phyloP scores from a whole-genome alignment of 2,797 vertebrate genomes.

The Falco cherrug region DNA sequence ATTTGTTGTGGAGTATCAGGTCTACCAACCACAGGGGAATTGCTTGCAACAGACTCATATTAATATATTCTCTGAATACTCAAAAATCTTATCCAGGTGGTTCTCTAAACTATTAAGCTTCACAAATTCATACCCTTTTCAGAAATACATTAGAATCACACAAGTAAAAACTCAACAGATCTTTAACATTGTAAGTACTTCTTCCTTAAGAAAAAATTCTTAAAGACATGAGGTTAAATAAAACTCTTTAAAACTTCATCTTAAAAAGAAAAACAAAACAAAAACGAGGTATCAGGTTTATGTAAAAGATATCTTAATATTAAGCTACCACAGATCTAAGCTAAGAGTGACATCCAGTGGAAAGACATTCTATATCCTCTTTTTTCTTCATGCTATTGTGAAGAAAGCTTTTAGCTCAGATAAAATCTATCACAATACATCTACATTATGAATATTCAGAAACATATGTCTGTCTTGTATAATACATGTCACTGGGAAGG shows the following conservation, averaged over 20 bases:
- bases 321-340: background rate
- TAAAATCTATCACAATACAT: background rate
- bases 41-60: background rate
- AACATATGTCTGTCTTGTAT: background rate
- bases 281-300: background rate
- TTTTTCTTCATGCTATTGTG: background rate
- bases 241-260: background rate
- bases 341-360: constrained; percentile 70
- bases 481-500: background rate
- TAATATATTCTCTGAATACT: background rate
- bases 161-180: background rate
- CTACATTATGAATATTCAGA: background rate
- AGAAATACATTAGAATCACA: background rate
- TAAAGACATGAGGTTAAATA: background rate
- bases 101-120: background rate
- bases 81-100: background rate
- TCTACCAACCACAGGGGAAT: background rate
- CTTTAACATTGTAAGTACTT: background rate
- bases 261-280: background rate
- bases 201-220: background rate
- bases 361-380: background rate
- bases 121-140: background rate
- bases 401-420: background rate
- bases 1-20: background rate
- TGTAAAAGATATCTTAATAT: background rate